Percentiles rank a stretch among this genome's conserved stretches.
phyloP scores from a whole-genome alignment of 2,888 invertebrate genomes.

The Brachylomia viminalis region DNA sequence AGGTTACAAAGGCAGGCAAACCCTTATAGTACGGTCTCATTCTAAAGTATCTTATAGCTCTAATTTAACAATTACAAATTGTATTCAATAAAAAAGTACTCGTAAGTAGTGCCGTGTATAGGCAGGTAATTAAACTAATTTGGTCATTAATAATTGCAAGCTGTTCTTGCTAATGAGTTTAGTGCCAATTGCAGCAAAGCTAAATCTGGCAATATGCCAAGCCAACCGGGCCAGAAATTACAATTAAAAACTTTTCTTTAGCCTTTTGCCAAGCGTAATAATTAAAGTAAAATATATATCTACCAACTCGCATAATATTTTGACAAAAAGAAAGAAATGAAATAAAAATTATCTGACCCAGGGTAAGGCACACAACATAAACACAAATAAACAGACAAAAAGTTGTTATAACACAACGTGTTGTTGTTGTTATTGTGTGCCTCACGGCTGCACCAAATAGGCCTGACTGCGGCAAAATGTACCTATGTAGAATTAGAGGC shows the following conservation, averaged over 20 bases:
- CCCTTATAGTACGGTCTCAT: neutral
- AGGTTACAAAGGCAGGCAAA: neutral
- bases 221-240: constrained; percentile 25
- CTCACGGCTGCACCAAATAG: too few relatives aligned
- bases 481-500: too few relatives aligned
- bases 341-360: too few relatives aligned
- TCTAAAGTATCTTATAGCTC: neutral
- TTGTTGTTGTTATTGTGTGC: too few relatives aligned
- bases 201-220: constrained; percentile 36
- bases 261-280: constrained; percentile 12
- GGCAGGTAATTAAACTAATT: neutral
- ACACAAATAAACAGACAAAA: too few relatives aligned
- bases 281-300: neutral
- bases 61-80: neutral
- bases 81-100: neutral
- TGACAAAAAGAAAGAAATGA: too few relatives aligned
- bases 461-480: too few relatives aligned
- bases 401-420: too few relatives aligned
- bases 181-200: constrained; percentile 17
- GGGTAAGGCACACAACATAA: too few relatives aligned
- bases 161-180: constrained; percentile 24
- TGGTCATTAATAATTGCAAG: constrained; percentile 13
- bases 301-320: too few relatives aligned
- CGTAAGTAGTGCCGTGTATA: neutral
- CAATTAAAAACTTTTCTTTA: constrained; percentile 22